Evolutionary conservation across 2,113 vertebrate species (phyloP).

Genomic region (Canis aureus): DNA sequence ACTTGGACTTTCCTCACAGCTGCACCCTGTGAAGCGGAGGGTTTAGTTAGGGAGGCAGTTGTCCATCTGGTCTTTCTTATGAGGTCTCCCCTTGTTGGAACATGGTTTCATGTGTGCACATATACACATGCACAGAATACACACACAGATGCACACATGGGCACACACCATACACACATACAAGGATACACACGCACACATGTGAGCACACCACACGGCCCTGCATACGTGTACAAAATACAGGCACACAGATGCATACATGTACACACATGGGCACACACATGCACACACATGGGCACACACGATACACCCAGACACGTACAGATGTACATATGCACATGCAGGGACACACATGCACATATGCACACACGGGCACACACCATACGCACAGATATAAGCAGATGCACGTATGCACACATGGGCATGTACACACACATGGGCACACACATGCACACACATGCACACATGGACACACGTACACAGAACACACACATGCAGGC

Average conservation of each 20-base stretch:
- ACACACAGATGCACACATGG: neutral
- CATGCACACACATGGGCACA: neutral
- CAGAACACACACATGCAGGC: too few relatives aligned
- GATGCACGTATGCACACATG: neutral
- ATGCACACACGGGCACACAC: neutral
- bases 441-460: too few relatives aligned
- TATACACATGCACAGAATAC: neutral
- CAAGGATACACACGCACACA: neutral
- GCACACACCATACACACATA: neutral
- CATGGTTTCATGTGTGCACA: rapidly evolving
- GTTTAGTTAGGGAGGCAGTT: neutral
- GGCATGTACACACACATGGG: too few relatives aligned
- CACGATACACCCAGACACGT: too few relatives aligned
- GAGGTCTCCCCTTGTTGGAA: neutral
- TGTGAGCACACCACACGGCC: too few relatives aligned
- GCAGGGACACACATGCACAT: too few relatives aligned
- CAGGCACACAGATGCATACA: too few relatives aligned
- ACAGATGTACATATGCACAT: too few relatives aligned
- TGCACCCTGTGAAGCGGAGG: neutral
- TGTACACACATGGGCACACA: too few relatives aligned
- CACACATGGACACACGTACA: neutral
- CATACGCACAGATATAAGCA: neutral
- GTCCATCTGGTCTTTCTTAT: rapidly evolving
- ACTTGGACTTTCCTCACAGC: neutral
- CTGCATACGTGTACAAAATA: too few relatives aligned